phyloP scores from a whole-genome alignment of 2,888 invertebrate species.

The Drosophila algonquin region DNA sequence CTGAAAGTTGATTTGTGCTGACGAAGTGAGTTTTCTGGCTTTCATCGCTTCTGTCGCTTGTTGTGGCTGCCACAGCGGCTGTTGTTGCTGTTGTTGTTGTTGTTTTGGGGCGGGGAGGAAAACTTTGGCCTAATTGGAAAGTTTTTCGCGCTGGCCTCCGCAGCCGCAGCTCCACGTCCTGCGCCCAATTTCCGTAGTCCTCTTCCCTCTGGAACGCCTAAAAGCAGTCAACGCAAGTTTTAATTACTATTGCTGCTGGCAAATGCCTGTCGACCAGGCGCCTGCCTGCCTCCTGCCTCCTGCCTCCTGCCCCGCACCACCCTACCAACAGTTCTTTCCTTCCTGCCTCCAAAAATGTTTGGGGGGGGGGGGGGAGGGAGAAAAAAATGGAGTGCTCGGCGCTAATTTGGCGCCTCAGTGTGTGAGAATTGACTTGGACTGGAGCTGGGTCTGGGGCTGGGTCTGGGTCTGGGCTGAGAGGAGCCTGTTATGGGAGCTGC shows the following conservation, averaged over 20 bases:
- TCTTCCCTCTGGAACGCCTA: slow-evolving; percentile 42
- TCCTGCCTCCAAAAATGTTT: slow-evolving; percentile 1
- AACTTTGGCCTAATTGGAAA: slow-evolving; percentile 72
- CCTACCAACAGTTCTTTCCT: neutral
- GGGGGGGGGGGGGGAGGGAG: neutral
- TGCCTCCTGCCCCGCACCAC: neutral
- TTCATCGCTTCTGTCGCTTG: slow-evolving; percentile 14
- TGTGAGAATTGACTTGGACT: slow-evolving; percentile 60
- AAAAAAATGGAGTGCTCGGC: slow-evolving; percentile 36
- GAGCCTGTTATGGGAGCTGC: too few relatives aligned
- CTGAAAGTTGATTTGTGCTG: slow-evolving; percentile 65
- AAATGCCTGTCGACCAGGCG: slow-evolving; percentile 56
- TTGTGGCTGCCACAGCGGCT: neutral
- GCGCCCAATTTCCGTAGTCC: neutral
- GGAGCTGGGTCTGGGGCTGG: too few relatives aligned
- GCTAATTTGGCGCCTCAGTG: slow-evolving; percentile 73
- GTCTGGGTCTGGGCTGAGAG: too few relatives aligned
- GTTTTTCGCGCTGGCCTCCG: slow-evolving; percentile 51
- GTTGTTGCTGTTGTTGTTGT: slow-evolving; percentile 34
- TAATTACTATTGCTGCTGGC: slow-evolving; percentile 73
- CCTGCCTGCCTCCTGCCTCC: neutral
- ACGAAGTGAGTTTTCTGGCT: slow-evolving; percentile 55
- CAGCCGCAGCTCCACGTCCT: slow-evolving; percentile 21
- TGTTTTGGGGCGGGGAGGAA: slow-evolving; percentile 17
- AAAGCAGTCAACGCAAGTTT: slow-evolving; percentile 72